These are phyloP conservation scores for Troilus luridus DNA, from an alignment of 2,888 invertebrate species.

Conservation along the genomic window DNA sequence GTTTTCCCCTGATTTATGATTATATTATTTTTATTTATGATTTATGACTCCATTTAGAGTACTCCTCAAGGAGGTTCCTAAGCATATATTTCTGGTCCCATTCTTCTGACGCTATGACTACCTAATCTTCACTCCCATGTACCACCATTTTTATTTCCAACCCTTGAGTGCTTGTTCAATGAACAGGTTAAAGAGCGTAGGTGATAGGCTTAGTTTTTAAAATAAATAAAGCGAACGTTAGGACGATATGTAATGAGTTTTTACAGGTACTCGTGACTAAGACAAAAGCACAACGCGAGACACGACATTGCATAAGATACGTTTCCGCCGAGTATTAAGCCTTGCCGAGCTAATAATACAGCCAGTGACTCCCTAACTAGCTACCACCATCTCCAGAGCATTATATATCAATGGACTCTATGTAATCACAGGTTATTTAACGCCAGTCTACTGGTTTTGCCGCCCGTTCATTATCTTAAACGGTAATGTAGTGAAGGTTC, in stretches of 20 bases:
- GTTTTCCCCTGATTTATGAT: too few relatives aligned
- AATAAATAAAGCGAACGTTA: not conserved
- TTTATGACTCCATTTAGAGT: too few relatives aligned
- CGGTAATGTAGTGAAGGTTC: conserved; percentile 29
- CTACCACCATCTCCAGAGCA: not conserved
- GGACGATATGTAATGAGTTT: not conserved
- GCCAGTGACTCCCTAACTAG: not conserved
- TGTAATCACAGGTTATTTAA: conserved; percentile 14
- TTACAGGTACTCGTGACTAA: not conserved
- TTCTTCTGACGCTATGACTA: too few relatives aligned
- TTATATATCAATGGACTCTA: not conserved
- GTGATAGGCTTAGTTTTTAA: too few relatives aligned
- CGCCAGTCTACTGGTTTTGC: conserved; percentile 27
- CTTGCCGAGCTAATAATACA: conserved; percentile 12
- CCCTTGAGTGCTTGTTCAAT: too few relatives aligned
- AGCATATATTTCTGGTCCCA: too few relatives aligned
- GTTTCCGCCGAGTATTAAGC: not conserved
- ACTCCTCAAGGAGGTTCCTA: too few relatives aligned
- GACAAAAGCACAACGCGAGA: not conserved
- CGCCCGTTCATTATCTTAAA: conserved; percentile 39
- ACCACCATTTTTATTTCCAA: too few relatives aligned
- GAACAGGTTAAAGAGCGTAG: too few relatives aligned
- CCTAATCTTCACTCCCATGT: too few relatives aligned
- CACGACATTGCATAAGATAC: not conserved
- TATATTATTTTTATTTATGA: too few relatives aligned